Conservation (phyloP, 1,140 invertebrate genomes). For the Calosoma granatense region DNA sequence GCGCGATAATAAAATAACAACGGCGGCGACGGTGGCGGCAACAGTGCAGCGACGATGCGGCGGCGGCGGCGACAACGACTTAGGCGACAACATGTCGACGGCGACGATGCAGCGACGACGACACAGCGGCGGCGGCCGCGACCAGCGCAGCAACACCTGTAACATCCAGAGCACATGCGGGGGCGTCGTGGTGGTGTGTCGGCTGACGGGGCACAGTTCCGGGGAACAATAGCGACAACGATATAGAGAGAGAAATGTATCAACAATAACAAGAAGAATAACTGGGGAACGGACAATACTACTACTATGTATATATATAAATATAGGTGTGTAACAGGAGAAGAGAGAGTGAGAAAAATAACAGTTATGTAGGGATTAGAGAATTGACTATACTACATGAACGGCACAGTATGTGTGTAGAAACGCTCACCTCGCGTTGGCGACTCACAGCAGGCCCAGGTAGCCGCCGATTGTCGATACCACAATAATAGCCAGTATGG, state of each 20-base stretch:
- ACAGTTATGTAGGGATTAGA: too few species aligned
- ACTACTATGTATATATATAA: background rate
- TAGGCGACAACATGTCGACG: too few species aligned
- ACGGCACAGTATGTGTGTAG: constrained; percentile 15
- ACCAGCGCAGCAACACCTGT: constrained; percentile 1
- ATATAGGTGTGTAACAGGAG: background rate
- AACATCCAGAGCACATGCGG: constrained; percentile 1
- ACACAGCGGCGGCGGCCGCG: background rate
- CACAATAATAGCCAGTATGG: constrained; percentile 77
- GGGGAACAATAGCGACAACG: background rate
- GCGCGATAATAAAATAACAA: background rate
- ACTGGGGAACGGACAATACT: background rate
- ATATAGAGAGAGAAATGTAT: background rate
- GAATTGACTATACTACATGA: too few species aligned
- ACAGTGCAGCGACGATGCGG: background rate
- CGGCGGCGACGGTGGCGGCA: background rate
- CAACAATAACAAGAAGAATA: background rate
- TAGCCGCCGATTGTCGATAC: constrained; percentile 63
- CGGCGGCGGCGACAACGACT: background rate
- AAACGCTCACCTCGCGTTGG: constrained; percentile 14
- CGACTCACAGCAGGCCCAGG: constrained; percentile 38
- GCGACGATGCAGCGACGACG: background rate
- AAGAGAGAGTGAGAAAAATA: too few species aligned
- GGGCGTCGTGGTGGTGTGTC: background rate
- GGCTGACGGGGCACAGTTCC: background rate